Evolutionary conservation across 2,797 vertebrate species (phyloP), one percentile per base, ranked within the genome.

Genomic region (Chaetophractus vellerosus): DNA sequence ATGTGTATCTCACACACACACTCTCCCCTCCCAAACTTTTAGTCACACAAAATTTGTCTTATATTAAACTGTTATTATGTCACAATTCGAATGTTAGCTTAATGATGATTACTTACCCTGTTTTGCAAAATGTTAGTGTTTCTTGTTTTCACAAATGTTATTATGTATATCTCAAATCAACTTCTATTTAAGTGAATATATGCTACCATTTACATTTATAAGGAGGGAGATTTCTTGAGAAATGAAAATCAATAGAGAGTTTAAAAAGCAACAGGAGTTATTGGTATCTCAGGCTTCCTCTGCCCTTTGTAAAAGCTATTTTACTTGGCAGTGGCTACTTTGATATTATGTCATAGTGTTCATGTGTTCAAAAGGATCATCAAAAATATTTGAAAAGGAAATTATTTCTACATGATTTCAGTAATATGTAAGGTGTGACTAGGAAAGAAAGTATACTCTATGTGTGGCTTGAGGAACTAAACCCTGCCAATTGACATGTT

Each of bases 321-420:
- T 75, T 90, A 36, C 7, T 26, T 85, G 50, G 33, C 41, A 33
- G 15, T 74, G 48, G 8, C 38, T 79, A 72, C 50, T 92, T 89
- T 92, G 33, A 31, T 72, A 89, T 68, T 79, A 64, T 81, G 16
- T 48, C 28, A 0, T 75, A 80, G 45, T 79, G 55, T 5, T 79
- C 6, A 12, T 33, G 18, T 84, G 38, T 89, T 85, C n/a, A 24
- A 63, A 8, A 45, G 38, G 21, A 68, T 81, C 23, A 18, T 68
- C 63, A 74, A 86, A 74, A 61, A 76, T 61, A 66, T 66, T 84
- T 75, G 59, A 90, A 72, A 92, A 88, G 36, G 57, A 26, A 89
- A 50, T 80, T 23, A 92, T n/a, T 89, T 92, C 31, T 26, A 8
- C 10, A 36, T 81, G 41, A 52, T 93, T 74, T 92, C 63, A 90